These are phyloP conservation scores for Chitala chitala DNA, from an alignment of 2,113 vertebrate species.

Conservation along the genomic window DNA sequence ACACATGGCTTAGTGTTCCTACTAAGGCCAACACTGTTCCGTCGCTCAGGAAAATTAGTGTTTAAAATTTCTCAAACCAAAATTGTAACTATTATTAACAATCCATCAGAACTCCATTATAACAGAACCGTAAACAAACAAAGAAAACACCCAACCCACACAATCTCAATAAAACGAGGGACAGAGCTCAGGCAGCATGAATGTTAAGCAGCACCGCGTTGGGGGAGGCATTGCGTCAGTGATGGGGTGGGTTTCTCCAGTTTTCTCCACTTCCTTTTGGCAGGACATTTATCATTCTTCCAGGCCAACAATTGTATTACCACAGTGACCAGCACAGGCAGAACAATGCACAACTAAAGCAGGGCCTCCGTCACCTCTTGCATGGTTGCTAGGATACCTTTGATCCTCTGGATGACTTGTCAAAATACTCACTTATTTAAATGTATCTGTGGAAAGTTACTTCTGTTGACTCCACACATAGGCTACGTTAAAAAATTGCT, in stretches of 20 bases:
- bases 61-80: too few relatives aligned
- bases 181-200: conserved; percentile 40
- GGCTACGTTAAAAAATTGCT: neutral
- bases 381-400: conserved; percentile 64
- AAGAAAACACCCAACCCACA: neutral
- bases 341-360: conserved; percentile 57
- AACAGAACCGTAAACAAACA: neutral
- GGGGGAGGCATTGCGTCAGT: conserved; percentile 48
- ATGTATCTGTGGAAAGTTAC: conserved; percentile 33
- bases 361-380: conserved; percentile 43
- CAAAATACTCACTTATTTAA: conserved; percentile 58
- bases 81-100: too few relatives aligned
- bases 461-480: neutral
- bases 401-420: conserved; percentile 51
- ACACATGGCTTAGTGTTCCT: too few relatives aligned
- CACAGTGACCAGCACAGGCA: conserved; percentile 55
- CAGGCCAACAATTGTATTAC: conserved; percentile 58
- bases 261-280: conserved; percentile 55
- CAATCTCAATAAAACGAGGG: neutral
- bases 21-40: too few relatives aligned
- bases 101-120: too few relatives aligned
- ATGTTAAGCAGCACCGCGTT: conserved; percentile 54
- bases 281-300: conserved; percentile 65
- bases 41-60: too few relatives aligned
- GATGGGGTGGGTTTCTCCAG: conserved; percentile 43